Evolutionary conservation across 2,113 vertebrate genomes (phyloP), one percentile per base, ranked within the genome.

Genomic region (Prochilodus magdalenae): DNA sequence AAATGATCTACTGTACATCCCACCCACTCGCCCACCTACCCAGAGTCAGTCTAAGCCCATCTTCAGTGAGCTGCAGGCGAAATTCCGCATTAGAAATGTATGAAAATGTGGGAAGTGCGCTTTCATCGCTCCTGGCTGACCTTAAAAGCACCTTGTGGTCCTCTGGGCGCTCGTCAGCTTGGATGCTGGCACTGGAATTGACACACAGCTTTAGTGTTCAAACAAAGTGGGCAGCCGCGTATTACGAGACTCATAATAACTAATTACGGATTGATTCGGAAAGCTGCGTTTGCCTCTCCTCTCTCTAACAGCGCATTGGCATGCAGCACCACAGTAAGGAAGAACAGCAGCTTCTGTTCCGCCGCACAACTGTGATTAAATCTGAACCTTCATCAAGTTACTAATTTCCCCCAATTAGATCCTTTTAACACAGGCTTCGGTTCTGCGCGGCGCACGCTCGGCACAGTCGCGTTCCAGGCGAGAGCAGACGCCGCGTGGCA

Each of bases 331-430:
- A 29, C 57, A 73, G 70, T 27, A 18, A 27, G 44, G 44, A 15
- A 62, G 47, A 57, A 47, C 71, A 27, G 60, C 47, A 75, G 71
- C 70, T 74, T 74, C 71, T 80, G 79, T 55, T 55, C 40, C 3
- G 36, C 65, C 70, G 30, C 70, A 36, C 71, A 29, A 24, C 59
- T 81, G 22, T 81, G 79, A 81, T 81, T 67, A 26, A 73, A 66
- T 66, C 73, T 40, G 65, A 65, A 73, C 79, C 79, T 55, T 29
- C 79, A 66, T 66, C 72, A 59, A 49, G 15, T 47, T 67, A 40
- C 79, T 81, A 53, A 81, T 81, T 73, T 55, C 70, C 36, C 49
- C 33, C 62, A 75, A 81, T 81, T 75, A 81, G 62, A 67, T 49
- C 30, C 60, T 36, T 36, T 65, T 66, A 84, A 55, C 78, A 18